Percentiles rank a stretch among this genome's conserved stretches.
phyloP scores from a whole-genome alignment of 2,113 vertebrate genomes.

The Sialia sialis region DNA sequence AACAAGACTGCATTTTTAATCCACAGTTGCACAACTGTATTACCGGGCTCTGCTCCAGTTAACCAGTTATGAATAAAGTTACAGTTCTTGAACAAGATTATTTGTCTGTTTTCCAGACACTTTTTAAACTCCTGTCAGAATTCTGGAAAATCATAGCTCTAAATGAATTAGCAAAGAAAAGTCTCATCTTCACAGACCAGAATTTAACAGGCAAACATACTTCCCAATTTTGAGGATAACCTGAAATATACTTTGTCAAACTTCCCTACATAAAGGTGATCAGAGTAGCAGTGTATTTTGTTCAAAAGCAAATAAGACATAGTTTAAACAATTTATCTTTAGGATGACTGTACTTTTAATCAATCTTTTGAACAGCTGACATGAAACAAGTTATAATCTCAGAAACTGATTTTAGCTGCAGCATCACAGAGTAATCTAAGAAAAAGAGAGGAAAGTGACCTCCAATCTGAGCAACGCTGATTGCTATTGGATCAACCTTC shows the following conservation, averaged over 20 bases:
- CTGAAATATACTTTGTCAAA: neutral
- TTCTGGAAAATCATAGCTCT: neutral
- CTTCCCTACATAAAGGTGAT: neutral
- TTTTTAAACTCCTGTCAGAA: neutral
- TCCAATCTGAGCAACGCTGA: neutral
- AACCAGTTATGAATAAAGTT: constrained; percentile 34
- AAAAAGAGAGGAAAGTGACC: neutral
- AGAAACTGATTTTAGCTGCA: neutral
- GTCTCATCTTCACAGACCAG: neutral
- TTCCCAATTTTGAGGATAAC: neutral
- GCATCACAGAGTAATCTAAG: neutral
- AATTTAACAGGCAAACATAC: neutral
- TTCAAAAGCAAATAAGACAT: neutral
- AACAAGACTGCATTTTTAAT: constrained; percentile 17
- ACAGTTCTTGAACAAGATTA: constrained; percentile 1
- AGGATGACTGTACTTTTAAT: neutral
- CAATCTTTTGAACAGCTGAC: neutral
- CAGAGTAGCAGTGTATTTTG: neutral
- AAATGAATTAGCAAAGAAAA: neutral
- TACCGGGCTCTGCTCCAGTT: constrained; percentile 19
- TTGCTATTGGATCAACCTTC: neutral
- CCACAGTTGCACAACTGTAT: constrained; percentile 40
- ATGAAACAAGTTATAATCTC: neutral
- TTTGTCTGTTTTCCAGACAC: neutral
- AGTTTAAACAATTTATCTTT: neutral